A percentile compares a stretch with the other conserved stretches of the same genome.
These are phyloP conservation scores for crab-eating macaque (Macaca fascicularis) DNA, from an alignment of 2,113 vertebrate genomes.

Conservation along the genomic window DNA sequence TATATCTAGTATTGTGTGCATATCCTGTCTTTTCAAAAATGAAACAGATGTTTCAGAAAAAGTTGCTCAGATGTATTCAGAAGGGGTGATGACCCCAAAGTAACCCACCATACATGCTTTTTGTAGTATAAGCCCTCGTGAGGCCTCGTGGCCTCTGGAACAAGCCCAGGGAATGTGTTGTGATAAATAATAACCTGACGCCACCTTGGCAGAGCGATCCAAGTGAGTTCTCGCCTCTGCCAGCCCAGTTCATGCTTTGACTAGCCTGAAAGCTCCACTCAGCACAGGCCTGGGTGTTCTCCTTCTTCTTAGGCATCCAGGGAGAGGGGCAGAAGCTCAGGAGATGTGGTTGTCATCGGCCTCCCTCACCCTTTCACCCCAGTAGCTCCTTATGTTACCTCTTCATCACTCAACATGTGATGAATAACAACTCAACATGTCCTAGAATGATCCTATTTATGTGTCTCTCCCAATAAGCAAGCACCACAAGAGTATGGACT, in stretches of 20 bases:
- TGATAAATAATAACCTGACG: slow-evolving; percentile 39
- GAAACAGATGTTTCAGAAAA: not conserved
- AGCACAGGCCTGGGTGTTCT: not conserved
- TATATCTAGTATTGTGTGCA: not conserved
- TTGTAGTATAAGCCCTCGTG: not conserved
- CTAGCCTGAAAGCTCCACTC: not conserved
- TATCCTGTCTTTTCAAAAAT: not conserved
- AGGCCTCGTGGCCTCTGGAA: not conserved
- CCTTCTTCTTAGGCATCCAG: not conserved
- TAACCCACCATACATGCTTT: not conserved
- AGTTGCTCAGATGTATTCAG: not conserved
- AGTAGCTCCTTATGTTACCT: not conserved
- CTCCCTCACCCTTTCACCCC: not conserved
- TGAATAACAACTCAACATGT: not conserved
- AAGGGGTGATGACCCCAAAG: not conserved
- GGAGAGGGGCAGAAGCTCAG: not conserved
- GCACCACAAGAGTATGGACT: not conserved
- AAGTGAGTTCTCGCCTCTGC: not conserved
- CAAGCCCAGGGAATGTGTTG: slow-evolving; percentile 16
- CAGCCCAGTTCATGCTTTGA: not conserved
- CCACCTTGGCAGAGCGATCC: not conserved
- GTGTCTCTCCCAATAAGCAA: not conserved
- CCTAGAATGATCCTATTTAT: not conserved
- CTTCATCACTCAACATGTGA: too few relatives aligned
- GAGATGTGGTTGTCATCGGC: not conserved